Conservation (phyloP, 1,140 invertebrate genomes). For the Pseudomyrmex flavicornis region DNA sequence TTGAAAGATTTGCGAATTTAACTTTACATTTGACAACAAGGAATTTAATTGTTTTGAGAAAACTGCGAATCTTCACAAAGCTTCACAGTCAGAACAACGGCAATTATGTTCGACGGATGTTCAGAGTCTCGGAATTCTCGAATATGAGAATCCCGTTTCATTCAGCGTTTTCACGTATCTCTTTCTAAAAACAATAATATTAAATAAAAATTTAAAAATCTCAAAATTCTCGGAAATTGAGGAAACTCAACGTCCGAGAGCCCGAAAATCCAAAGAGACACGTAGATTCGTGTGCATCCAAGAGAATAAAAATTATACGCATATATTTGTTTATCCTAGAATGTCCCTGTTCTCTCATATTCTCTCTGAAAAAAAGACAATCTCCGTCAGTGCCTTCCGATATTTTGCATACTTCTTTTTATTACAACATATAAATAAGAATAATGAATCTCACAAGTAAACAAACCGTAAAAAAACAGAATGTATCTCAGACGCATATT, state of each 20-base stretch:
- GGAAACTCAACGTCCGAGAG: background rate
- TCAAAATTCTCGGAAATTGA: background rate
- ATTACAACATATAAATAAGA: constrained; percentile 1
- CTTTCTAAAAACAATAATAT: too few species aligned
- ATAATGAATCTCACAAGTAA: constrained; percentile 11
- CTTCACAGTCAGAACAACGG: constrained; percentile 23
- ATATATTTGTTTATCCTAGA: constrained; percentile 5
- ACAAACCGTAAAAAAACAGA: constrained; percentile 8
- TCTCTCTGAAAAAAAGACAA: constrained; percentile 38
- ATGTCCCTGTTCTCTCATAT: constrained; percentile 1
- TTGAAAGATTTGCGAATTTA: constrained; percentile 13
- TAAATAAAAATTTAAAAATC: constrained; percentile 21
- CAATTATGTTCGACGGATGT: constrained; percentile 3
- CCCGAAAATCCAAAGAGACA: constrained; percentile 11
- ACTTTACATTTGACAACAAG: background rate
- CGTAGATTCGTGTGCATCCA: constrained; percentile 4
- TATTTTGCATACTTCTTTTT: constrained; percentile 12
- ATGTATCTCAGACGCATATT: background rate
- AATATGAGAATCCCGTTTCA: background rate
- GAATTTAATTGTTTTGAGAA: constrained; percentile 7
- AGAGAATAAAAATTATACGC: constrained; percentile 9
- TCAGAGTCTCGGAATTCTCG: constrained; percentile 37
- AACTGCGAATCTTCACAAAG: constrained; percentile 32
- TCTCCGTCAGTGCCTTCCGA: constrained; percentile 18
- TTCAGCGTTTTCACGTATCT: constrained; percentile 1